A percentile compares a stretch with the other conserved stretches of the same genome.
phyloP scores from a whole-genome alignment of 2,797 vertebrate genomes.

The Pygocentrus nattereri region DNA sequence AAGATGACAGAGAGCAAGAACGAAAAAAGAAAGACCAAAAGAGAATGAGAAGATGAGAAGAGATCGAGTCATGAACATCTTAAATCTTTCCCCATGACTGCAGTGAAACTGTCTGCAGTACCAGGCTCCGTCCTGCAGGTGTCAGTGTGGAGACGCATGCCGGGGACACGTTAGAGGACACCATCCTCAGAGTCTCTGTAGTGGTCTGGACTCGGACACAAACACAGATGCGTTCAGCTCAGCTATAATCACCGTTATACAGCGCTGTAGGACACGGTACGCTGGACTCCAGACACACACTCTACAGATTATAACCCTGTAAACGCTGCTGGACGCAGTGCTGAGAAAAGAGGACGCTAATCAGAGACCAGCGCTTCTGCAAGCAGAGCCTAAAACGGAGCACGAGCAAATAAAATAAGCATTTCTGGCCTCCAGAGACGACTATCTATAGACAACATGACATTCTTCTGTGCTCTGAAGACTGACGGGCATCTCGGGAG shows the following conservation, averaged over 20 bases:
- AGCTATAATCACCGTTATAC: background rate
- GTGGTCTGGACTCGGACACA: background rate
- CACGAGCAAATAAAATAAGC: background rate
- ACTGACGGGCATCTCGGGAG: background rate
- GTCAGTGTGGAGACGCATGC: conserved; percentile 1
- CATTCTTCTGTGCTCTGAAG: background rate
- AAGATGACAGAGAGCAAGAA: no score
- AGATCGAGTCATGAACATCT: no score
- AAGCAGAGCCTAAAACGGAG: conserved; percentile 2
- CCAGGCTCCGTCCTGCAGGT: background rate
- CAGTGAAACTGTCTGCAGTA: background rate
- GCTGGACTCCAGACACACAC: background rate
- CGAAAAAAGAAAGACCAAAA: no score
- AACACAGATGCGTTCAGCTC: background rate
- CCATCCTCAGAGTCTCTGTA: conserved; percentile 20
- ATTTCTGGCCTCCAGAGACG: background rate
- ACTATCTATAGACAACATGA: conserved; percentile 3
- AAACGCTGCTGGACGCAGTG: background rate
- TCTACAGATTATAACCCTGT: conserved; percentile 13
- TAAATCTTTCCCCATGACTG: no score
- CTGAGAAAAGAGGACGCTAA: background rate
- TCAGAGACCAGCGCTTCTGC: conserved; percentile 28
- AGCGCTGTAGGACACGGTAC: background rate
- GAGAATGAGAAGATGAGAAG: no score
- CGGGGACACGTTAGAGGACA: background rate